Base-by-base conservation (phyloP, 2,113 vertebrate genomes). In the Scomber scombrus region DNA sequence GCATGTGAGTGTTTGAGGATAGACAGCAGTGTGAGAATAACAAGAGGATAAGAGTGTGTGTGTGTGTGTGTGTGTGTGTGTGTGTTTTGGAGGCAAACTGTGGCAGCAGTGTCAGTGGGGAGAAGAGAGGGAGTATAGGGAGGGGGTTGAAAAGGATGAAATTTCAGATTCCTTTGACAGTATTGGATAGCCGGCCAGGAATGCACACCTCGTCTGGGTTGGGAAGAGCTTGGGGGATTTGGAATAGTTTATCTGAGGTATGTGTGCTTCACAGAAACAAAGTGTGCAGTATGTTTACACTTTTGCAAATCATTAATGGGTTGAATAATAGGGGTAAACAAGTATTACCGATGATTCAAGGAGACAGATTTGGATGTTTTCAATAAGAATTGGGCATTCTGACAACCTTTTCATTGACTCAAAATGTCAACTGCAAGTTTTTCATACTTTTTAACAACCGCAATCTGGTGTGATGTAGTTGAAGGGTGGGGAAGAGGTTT, bases 81-180 rank as follows among this genome's bases (percentile, higher is more conserved):
- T 26, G 23, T 12, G 73, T 47, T 80, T 79, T 64, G 61, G 63
- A 88, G 79, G 62, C 77, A 67, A 75, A 68, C 23, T 67, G 40
- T 47, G 46, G 69, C 70, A 75, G 62, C 31, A 19, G 55, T 13
- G 67, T 10, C n/a, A 14, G 23, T 1, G 19, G 31, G 60, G 71
- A 23, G 49, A 15, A 0, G 58, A 0, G 58, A 40, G 34, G 13
- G 66, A 31, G 31, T 46, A 31, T 1, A 54, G 55, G 50, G 70
- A n/a, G 81, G 72, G 21, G 62, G 67, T 31, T 43, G 55, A 8
- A 77, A 62, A 68, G 91, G 90, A 89, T 92, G 92, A 92, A 86
- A 92, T 94, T 93, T 92, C 90, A 94, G 89, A 92, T 91, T 92
- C 91, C 77, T 88, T 81, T 88, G 79, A 88, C 81, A 19, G 90